Evolutionary conservation across 2,113 vertebrate species (phyloP), one percentile per base, ranked within the genome.

Genomic region (Empidonax alnorum): DNA sequence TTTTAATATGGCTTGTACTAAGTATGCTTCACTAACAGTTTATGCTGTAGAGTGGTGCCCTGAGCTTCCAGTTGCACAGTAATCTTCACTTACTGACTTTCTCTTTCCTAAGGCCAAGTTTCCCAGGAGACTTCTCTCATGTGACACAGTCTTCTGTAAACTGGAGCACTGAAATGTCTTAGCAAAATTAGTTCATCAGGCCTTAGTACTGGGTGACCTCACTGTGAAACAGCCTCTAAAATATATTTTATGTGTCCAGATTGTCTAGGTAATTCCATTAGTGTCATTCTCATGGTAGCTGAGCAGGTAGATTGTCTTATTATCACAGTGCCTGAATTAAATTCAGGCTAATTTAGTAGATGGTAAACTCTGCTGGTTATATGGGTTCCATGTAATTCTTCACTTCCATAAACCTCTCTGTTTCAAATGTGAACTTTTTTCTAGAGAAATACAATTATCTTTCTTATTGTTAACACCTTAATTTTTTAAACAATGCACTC

Each of bases 181-280:
- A 31, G 65, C 47, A 93, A 74, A 93, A 88, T 91, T 50, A 42
- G 76, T 87, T 88, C 37, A 27, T 74, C 55, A 50, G 62, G 75
- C 65, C 90, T 94, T 72, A 68, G 47, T 62, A 52, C 79, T 84
- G 55, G 77, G 41, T 93, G 82, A 88, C 76, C 71, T 78, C 87
- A 61, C 87, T 56, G 46, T 56, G 80, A 90, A 87, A 66, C 69
- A 89, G 82, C 50, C 62, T 75, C 49, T 84, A 49, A 94, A 96
- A 86, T 94, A 59, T 59, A 67, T 94, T 90, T 80, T 47, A 53
- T 83, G 68, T 90, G 52, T 88, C 79, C 93, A 94, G 87, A 87
- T 94, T 96, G 92, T 72, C 65, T 78, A 31, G 79, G 49, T 94
- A 97, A 94, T 97, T 95, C 90, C 58, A 78, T 96, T 95, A 87